phyloP scores from a whole-genome alignment of 2,113 vertebrate genomes.

The Cyprinus carpio region DNA sequence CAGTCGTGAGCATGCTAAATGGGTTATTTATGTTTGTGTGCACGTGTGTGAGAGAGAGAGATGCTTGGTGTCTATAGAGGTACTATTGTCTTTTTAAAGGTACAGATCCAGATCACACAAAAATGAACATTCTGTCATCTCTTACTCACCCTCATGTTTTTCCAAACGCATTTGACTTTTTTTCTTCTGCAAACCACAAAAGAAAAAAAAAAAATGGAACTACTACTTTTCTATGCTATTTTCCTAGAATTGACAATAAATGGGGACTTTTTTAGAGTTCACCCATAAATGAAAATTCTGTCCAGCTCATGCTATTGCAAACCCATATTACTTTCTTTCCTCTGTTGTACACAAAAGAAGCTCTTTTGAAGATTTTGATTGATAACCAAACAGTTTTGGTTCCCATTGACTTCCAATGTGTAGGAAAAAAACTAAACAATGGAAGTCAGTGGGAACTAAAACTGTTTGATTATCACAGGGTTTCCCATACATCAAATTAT shows the following conservation, averaged over 20 bases:
- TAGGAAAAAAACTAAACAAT: background rate
- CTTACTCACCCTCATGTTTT: background rate
- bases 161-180: background rate
- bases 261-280: too few species aligned
- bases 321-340: too few species aligned
- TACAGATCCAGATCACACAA: background rate
- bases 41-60: constrained; percentile 23
- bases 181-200: background rate
- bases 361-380: too few species aligned
- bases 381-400: too few species aligned
- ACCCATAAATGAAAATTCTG: too few species aligned
- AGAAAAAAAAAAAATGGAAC: background rate
- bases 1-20: constrained; percentile 9
- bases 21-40: constrained; percentile 12
- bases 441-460: too few species aligned
- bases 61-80: constrained; percentile 45
- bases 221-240: background rate
- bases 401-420: background rate
- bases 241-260: background rate
- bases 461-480: too few species aligned
- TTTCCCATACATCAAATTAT: too few species aligned
- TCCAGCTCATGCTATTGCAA: background rate
- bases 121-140: background rate
- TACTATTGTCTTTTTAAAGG: background rate
- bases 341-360: background rate